Evolutionary conservation across 2,113 vertebrate genomes (phyloP).

Genomic region (Glaucidium brasilianum): DNA sequence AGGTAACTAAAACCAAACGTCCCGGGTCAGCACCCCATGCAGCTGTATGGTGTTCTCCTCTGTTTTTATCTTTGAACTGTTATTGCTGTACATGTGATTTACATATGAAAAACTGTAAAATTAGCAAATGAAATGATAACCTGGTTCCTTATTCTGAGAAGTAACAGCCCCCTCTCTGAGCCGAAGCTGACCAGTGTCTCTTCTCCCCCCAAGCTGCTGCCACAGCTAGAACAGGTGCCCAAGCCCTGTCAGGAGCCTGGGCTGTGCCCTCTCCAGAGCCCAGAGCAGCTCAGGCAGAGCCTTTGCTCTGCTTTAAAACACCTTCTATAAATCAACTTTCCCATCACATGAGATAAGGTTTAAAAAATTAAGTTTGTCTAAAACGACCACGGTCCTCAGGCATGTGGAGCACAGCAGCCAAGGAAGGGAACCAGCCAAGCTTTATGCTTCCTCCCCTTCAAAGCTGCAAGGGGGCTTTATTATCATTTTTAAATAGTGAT

Average conservation of each 20-base stretch:
- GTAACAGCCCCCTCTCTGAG: neutral
- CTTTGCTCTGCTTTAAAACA: neutral
- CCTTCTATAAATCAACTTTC: neutral
- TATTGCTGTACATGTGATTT: neutral
- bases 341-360: neutral
- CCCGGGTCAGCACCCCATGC: neutral
- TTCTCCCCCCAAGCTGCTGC: no score
- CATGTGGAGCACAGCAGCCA: rapidly evolving
- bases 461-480: neutral
- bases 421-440: neutral
- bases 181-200: no score
- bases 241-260: neutral
- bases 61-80: neutral
- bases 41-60: neutral
- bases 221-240: no score
- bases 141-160: neutral
- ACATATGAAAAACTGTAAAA: neutral
- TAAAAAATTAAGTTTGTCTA: neutral
- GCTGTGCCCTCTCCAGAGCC: no score
- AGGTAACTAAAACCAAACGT: neutral
- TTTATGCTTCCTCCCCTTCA: neutral
- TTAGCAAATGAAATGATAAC: neutral
- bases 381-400: neutral
- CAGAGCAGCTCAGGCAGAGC: neutral
- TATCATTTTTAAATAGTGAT: neutral